Base-by-base conservation (phyloP, 2,113 vertebrate species). In the Mesembrinibis cayennensis region DNA sequence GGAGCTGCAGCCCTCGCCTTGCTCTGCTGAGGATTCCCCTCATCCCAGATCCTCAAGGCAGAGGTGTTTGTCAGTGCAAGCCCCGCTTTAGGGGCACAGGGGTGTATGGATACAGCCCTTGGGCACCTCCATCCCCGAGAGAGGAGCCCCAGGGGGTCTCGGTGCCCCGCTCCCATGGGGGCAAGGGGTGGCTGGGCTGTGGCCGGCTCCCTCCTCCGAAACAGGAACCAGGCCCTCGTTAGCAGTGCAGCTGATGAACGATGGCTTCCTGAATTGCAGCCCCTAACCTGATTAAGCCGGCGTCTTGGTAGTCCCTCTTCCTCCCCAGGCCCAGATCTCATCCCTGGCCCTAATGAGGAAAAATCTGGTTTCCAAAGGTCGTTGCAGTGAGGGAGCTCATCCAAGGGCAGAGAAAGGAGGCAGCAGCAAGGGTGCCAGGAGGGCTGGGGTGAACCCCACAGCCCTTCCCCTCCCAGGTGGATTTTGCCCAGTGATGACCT, bases 251-350 rank as follows among this genome's bases (percentile, higher is more conserved):
- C 55, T 67, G 76, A 49, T 80, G 93, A 91, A 52, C 15, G 2
- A 94, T 91, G 77, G 72, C 45, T 97, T 97, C 97, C 97, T 95
- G 89, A 91, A 79, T 61, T 89, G 72, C 86, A 89, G 89, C 72
- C 80, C 83, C 72, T 95, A 95, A 97, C 90, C 29, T 6, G 27
- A 96, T 97, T 96, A 96, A 76, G 36, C 29, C 16, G 3, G 15
- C 20, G 59, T 40, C 72, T 81, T 23, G 66, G 83, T 83, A 95
- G 69, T 0, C 16, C n/a, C 44, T 87, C 78, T 52, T 92, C 85
- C 78, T 70, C 62, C 47, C 5, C 0, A 2, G 26, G 49, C 40
- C 55, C 65, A 49, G 25, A 62, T 30, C 90, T 89, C 84, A 77
- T 87, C 72, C 74, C 40, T 20, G 44, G 19, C 23, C 13, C 16